Percentiles rank a stretch among this genome's conserved stretches.
phyloP scores from a whole-genome alignment of 2,113 vertebrate genomes.

The Bubalus kerabau region DNA sequence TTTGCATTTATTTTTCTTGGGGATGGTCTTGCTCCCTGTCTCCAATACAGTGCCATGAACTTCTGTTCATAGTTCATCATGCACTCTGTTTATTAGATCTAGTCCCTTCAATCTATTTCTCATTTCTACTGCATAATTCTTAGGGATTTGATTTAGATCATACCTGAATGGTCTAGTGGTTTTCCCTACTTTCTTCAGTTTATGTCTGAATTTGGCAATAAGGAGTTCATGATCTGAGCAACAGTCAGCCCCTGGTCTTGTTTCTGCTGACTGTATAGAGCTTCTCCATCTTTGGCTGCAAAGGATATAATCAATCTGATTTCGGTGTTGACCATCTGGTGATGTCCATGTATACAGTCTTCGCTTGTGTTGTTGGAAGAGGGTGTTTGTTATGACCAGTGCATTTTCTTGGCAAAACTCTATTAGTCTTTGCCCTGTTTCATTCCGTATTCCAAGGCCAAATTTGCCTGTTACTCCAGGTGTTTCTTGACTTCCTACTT shows the following conservation, averaged over 20 bases:
- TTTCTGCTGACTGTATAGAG: neutral
- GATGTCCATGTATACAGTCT: neutral
- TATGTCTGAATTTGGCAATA: neutral
- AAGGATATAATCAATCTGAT: neutral
- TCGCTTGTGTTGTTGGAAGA: neutral
- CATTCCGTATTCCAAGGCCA: neutral
- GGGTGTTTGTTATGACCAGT: neutral
- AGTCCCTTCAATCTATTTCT: neutral
- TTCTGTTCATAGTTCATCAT: neutral
- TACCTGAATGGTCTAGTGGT: neutral
- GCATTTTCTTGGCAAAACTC: neutral
- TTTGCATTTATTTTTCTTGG: neutral
- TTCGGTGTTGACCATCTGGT: neutral
- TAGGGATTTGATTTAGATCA: neutral
- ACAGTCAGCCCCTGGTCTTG: neutral
- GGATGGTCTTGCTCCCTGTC: neutral
- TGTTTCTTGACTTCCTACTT: neutral
- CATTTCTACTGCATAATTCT: neutral
- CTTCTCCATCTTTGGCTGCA: neutral
- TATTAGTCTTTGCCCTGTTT: neutral
- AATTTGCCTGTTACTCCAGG: neutral
- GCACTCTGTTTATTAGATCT: neutral
- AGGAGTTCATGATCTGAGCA: neutral
- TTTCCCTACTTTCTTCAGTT: neutral
- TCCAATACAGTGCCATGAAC: neutral